A percentile compares a stretch with the other conserved stretches of the same genome.
Evolutionary conservation across 2,113 vertebrate genomes (phyloP).

Genomic region (Hiodon alosoides): DNA sequence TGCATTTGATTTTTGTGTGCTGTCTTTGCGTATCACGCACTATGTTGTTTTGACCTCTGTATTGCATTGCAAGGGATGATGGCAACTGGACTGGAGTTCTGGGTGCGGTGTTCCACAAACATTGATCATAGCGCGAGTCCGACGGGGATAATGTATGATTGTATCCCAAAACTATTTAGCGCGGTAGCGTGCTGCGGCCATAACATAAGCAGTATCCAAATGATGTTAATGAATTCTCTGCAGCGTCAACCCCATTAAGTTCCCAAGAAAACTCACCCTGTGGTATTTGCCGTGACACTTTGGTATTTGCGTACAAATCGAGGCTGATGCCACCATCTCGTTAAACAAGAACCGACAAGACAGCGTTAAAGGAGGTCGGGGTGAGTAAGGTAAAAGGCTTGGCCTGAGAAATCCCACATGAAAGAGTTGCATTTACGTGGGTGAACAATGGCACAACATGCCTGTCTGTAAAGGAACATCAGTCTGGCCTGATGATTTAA

Average conservation of each 20-base stretch:
- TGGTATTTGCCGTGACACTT: slow-evolving; percentile 39
- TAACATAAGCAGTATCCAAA: neutral
- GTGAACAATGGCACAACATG: neutral
- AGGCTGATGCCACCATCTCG: slow-evolving; percentile 28
- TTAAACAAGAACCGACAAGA: slow-evolving; percentile 36
- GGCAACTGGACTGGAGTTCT: slow-evolving; percentile 37
- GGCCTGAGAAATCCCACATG: neutral
- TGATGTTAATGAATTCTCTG: neutral
- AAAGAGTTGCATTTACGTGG: neutral
- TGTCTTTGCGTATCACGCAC: slow-evolving; percentile 25
- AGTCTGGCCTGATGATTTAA: too few relatives aligned
- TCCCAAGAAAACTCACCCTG: neutral
- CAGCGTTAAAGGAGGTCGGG: neutral
- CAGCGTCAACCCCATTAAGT: neutral
- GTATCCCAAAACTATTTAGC: slow-evolving; percentile 32
- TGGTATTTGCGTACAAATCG: neutral
- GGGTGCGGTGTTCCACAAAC: slow-evolving; percentile 34
- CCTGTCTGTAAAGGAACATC: neutral
- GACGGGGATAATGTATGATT: slow-evolving; percentile 42
- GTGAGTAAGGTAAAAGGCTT: neutral
- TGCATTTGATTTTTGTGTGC: slow-evolving; percentile 41
- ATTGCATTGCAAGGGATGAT: slow-evolving; percentile 40
- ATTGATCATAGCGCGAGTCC: slow-evolving; percentile 49
- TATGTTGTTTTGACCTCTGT: slow-evolving; percentile 27
- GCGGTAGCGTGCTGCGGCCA: neutral